A percentile compares a stretch with the other conserved stretches of the same genome.
Evolutionary conservation across 2,888 invertebrate species (phyloP).

Genomic region (Ophion ellenae): DNA sequence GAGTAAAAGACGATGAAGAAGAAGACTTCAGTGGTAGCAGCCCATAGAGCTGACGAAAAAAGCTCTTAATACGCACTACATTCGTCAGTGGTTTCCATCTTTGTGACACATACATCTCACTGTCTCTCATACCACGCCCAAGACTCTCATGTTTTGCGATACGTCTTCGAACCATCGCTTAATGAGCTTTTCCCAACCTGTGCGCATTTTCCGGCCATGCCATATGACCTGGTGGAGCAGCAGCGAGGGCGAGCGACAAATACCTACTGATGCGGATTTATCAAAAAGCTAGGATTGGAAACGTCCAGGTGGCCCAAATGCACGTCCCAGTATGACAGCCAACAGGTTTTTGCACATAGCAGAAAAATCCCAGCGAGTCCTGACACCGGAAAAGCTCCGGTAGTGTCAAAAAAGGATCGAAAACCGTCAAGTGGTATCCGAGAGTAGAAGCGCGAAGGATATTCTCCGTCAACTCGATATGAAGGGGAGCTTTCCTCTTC

Average conservation of each 20-base stretch:
- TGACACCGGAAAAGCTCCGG: not conserved
- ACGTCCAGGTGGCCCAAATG: not conserved
- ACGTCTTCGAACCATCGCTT: not conserved
- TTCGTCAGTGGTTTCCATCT: slow-evolving; percentile 5
- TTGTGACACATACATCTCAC: not conserved
- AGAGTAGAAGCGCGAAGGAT: not conserved
- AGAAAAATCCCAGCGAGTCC: not conserved
- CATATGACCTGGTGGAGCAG: slow-evolving; percentile 18
- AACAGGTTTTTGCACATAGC: not conserved
- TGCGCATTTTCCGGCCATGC: not conserved
- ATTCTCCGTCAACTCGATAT: not conserved
- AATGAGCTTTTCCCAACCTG: slow-evolving; percentile 12
- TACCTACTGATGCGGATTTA: not conserved
- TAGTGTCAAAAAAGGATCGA: not conserved
- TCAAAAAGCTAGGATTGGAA: not conserved
- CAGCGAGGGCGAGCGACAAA: not conserved
- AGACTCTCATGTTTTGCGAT: not conserved
- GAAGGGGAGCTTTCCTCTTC: not conserved
- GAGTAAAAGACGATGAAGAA: too few species aligned
- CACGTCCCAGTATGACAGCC: not conserved
- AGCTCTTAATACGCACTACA: not conserved
- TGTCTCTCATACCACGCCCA: not conserved
- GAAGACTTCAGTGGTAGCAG: not conserved
- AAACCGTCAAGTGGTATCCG: not conserved
- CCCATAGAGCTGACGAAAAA: not conserved